phyloP scores from a whole-genome alignment of 1,140 invertebrate genomes.

The Drosophila ercepeae region DNA sequence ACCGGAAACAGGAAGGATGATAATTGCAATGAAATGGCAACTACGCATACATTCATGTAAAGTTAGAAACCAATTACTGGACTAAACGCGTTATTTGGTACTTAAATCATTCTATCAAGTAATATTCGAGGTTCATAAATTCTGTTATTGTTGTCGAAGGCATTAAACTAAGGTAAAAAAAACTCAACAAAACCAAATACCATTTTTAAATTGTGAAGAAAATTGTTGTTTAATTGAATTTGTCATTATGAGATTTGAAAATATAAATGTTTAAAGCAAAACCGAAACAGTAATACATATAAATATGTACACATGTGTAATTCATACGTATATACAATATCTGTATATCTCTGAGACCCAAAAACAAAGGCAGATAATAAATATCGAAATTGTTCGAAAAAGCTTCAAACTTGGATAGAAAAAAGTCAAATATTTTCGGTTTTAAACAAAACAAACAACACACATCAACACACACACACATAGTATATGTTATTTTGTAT shows the following conservation, averaged over 20 bases:
- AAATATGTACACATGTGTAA: constrained; percentile 45
- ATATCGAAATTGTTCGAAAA: constrained; percentile 46
- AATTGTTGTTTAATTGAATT: constrained; percentile 78
- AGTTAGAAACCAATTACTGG: constrained; percentile 31
- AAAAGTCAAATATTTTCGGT: constrained; percentile 21
- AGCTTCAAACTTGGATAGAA: constrained; percentile 55
- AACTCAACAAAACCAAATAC: constrained; percentile 32
- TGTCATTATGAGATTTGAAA: constrained; percentile 62
- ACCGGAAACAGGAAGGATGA: not conserved
- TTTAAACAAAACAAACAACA: constrained; percentile 19
- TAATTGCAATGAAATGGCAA: constrained; percentile 29
- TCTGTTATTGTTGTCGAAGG: constrained; percentile 73
- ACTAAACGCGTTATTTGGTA: constrained; percentile 44
- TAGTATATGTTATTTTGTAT: constrained; percentile 67
- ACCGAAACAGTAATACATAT: constrained; percentile 32
- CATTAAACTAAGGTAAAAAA: constrained; percentile 33
- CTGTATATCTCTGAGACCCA: constrained; percentile 42
- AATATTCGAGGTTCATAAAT: constrained; percentile 52
- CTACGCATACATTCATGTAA: constrained; percentile 62
- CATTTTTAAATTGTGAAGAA: constrained; percentile 66
- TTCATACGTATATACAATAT: constrained; percentile 49
- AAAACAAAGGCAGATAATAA: constrained; percentile 24
- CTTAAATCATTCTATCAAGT: constrained; percentile 32
- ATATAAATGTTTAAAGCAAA: constrained; percentile 66
- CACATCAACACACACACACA: constrained; percentile 23